Conservation (phyloP, 2,113 vertebrate species). For the Dicrurus megarhynchus region DNA sequence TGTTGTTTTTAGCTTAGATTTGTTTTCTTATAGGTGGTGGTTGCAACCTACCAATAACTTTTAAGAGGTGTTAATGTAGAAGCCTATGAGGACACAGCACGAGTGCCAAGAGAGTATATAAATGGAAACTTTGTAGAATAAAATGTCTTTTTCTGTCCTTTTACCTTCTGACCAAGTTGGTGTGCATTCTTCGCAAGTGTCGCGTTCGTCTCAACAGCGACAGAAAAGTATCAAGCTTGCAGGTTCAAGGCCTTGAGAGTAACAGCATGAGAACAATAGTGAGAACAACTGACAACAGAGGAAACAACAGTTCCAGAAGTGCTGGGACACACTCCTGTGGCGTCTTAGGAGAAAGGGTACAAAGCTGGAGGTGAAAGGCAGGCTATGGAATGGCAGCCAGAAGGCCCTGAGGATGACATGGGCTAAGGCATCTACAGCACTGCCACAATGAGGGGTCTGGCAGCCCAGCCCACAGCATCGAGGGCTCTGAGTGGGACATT, state of each 20-base stretch:
- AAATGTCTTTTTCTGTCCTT: too few species aligned
- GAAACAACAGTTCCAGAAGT: not conserved
- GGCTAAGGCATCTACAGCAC: not conserved
- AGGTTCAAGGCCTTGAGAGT: not conserved
- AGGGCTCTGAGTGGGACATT: not conserved
- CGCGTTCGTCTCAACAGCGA: too few species aligned
- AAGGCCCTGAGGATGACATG: not conserved
- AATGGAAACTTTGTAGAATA: too few species aligned
- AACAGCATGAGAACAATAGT: not conserved
- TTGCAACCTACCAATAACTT: too few species aligned
- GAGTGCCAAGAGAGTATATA: too few species aligned
- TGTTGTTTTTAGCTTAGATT: too few species aligned
- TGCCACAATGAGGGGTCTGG: not conserved
- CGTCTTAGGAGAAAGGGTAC: not conserved
- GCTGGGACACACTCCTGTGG: not conserved
- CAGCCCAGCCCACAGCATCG: not conserved
- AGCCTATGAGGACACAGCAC: too few species aligned
- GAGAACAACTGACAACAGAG: not conserved
- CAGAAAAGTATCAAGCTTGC: not conserved
- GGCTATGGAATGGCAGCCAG: not conserved
- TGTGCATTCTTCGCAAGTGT: too few species aligned
- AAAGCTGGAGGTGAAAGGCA: not conserved
- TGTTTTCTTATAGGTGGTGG: too few species aligned
- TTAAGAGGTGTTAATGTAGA: too few species aligned
- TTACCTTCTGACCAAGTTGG: too few species aligned